Percentiles rank a stretch among this genome's conserved stretches.
Evolutionary conservation across 2,797 vertebrate species (phyloP).

Genomic region (Acrossocheilus fasciatus): DNA sequence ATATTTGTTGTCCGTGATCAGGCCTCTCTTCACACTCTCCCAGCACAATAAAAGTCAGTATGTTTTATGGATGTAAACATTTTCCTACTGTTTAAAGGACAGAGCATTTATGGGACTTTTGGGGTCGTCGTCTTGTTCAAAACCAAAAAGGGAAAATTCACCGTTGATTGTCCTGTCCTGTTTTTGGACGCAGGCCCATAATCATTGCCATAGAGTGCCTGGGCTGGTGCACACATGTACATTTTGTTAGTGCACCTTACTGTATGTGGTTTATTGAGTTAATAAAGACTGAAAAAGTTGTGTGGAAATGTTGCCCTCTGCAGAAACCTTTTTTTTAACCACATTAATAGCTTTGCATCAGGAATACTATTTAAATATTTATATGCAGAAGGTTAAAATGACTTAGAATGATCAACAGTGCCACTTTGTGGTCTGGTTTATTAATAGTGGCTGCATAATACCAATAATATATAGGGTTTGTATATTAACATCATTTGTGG

Average conservation of each 20-base stretch:
- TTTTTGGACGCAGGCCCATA: slow-evolving; percentile 4
- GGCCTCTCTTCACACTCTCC: background rate
- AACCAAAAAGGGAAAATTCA: slow-evolving; percentile 37
- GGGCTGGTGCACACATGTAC: slow-evolving; percentile 18
- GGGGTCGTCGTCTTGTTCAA: background rate
- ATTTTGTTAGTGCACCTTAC: slow-evolving; percentile 25
- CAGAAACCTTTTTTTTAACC: background rate
- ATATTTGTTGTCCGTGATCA: background rate
- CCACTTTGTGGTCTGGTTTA: background rate
- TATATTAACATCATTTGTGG: no score
- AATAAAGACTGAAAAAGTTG: slow-evolving; percentile 43
- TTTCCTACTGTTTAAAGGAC: slow-evolving; percentile 13
- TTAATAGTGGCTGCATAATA: background rate
- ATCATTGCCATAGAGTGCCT: slow-evolving; percentile 29
- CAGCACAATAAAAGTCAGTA: background rate
- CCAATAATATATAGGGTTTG: background rate
- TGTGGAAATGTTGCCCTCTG: background rate
- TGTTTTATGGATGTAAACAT: slow-evolving; percentile 19
- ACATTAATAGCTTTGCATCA: background rate
- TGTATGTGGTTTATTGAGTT: slow-evolving; percentile 28
- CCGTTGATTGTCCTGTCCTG: background rate
- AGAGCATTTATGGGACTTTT: slow-evolving; percentile 23
- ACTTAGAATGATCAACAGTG: background rate
- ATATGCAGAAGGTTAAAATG: background rate
- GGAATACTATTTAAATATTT: background rate